A percentile compares a stretch with the other conserved stretches of the same genome.
Conservation (phyloP, 2,797 vertebrate species). For the Phalanger gymnotis region DNA sequence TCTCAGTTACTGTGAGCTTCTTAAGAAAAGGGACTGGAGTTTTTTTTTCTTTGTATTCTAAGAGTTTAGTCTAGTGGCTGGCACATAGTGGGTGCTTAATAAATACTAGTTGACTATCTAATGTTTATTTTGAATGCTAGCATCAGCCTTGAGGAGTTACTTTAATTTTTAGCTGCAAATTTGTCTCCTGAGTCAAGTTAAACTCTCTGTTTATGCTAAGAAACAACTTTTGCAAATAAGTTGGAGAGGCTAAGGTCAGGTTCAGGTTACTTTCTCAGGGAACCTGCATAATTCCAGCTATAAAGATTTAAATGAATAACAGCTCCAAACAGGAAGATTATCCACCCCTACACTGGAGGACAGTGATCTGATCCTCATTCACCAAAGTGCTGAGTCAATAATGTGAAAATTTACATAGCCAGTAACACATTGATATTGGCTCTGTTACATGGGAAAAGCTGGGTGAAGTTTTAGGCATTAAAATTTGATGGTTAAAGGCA, state of each 20-base stretch:
- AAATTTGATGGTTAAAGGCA: background rate
- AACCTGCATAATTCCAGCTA: conserved; percentile 48
- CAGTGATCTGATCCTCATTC: conserved; percentile 16
- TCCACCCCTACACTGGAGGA: conserved; percentile 22
- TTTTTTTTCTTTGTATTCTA: too few species aligned
- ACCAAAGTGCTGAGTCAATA: conserved; percentile 29
- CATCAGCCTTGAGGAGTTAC: background rate
- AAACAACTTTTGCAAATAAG: conserved; percentile 43
- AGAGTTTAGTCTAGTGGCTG: background rate
- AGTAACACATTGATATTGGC: background rate
- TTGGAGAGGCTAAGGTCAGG: background rate
- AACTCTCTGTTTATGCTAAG: conserved; percentile 68
- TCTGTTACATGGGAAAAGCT: background rate
- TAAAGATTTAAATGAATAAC: background rate
- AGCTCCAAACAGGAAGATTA: conserved; percentile 28
- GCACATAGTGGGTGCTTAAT: background rate
- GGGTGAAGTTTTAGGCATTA: background rate
- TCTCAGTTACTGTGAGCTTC: background rate
- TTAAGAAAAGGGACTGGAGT: too few species aligned
- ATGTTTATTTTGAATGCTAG: conserved; percentile 50
- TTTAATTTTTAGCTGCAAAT: conserved; percentile 43
- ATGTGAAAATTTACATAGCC: background rate
- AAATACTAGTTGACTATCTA: background rate
- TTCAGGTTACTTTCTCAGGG: conserved; percentile 65
- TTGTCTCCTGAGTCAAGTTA: conserved; percentile 61